These are phyloP conservation scores for Drosophila tanythrix DNA, from an alignment of 2,888 invertebrate species.

Conservation along the genomic window DNA sequence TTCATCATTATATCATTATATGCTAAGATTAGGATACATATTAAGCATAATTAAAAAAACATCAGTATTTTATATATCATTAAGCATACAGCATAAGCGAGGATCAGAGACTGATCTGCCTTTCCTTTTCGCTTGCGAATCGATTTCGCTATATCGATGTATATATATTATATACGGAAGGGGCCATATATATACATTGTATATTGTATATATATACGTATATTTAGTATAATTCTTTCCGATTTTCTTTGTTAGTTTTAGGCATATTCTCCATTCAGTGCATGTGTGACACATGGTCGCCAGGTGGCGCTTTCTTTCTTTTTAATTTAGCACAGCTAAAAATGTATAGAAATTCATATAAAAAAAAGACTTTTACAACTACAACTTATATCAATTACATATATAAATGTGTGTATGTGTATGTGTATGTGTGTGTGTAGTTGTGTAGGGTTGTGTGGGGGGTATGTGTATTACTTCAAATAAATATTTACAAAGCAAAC, in stretches of 20 bases:
- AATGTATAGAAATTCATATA: constrained; percentile 7
- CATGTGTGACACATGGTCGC: constrained; percentile 57
- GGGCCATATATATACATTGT: constrained; percentile 2
- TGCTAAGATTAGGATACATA: constrained; percentile 36
- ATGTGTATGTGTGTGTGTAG: constrained; percentile 3
- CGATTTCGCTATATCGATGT: neutral
- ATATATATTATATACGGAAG: constrained; percentile 8
- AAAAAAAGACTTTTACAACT: constrained; percentile 53
- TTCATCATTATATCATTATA: constrained; percentile 42
- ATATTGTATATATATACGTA: constrained; percentile 18
- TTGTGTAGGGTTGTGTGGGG: constrained; percentile 1
- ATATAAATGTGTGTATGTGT: constrained; percentile 37
- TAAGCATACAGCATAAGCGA: constrained; percentile 24
- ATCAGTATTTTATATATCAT: constrained; percentile 40
- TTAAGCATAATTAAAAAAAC: constrained; percentile 48
- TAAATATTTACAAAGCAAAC: constrained; percentile 75
- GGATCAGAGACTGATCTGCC: constrained; percentile 1
- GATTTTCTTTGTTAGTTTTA: constrained; percentile 12
- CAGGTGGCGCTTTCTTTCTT: constrained; percentile 42
- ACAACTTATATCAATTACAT: constrained; percentile 55
- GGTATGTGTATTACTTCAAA: constrained; percentile 59
- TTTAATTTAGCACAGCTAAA: constrained; percentile 64
- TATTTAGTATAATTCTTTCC: constrained; percentile 15
- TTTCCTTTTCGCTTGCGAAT: neutral
- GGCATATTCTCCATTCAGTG: constrained; percentile 47